Evolutionary conservation across 2,113 vertebrate genomes (phyloP).

Genomic region (Accipiter virgatus): DNA sequence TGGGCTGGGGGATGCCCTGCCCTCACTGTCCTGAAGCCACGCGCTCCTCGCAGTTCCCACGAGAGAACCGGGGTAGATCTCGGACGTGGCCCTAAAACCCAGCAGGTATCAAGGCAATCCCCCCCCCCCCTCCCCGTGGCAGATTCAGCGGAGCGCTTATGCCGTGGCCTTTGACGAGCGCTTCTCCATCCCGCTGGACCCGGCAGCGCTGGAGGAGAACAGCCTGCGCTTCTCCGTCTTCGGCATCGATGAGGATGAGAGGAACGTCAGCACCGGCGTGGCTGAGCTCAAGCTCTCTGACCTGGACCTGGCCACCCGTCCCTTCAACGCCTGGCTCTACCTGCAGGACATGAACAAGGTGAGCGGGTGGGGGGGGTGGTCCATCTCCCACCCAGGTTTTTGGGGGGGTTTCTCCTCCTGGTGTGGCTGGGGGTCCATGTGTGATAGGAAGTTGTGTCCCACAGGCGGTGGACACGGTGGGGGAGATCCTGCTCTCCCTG

Average conservation of each 20-base stretch:
- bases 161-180: conserved; percentile 90
- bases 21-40: fast-evolving
- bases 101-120: fast-evolving
- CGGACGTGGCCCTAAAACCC: fast-evolving
- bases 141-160: conserved; percentile 90
- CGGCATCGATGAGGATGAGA: conserved; percentile 85
- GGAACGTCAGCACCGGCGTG: conserved; percentile 84
- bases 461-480: conserved; percentile 88
- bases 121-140: neutral
- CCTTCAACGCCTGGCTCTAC: conserved; percentile 96
- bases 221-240: conserved; percentile 90
- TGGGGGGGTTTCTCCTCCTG: neutral
- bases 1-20: neutral
- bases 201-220: conserved; percentile 82
- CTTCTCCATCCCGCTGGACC: conserved; percentile 87
- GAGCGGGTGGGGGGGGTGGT: fast-evolving
- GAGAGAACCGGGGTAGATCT: fast-evolving
- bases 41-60: fast-evolving
- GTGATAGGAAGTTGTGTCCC: neutral
- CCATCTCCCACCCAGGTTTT: fast-evolving
- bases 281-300: conserved; percentile 93
- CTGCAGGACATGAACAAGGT: conserved; percentile 95
- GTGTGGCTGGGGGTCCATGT: fast-evolving
- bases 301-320: conserved; percentile 84
- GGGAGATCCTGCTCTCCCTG: conserved; percentile 93